Base-by-base conservation (phyloP, 2,888 invertebrate genomes). In the Drosophila planitibia region DNA sequence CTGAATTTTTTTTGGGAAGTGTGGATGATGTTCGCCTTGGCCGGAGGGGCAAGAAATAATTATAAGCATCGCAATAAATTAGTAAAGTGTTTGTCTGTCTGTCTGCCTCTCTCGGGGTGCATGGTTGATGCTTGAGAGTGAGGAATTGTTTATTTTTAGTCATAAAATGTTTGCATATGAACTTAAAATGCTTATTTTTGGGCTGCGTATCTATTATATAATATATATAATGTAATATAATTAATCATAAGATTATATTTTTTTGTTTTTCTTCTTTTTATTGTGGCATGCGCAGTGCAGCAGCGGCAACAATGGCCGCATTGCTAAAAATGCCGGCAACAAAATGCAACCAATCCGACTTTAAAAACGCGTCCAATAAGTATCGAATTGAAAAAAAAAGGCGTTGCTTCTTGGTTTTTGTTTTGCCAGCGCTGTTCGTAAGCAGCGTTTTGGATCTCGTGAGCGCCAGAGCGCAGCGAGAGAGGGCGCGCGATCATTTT, bases 381-480 rank as follows among this genome's bases (percentile, higher is more conserved):
- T 39, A 73, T 47, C 44, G 64, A 78, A 25, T 47, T 58, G 47
- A 54, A 33, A 49, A 72, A 25, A 28, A 58, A 66, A 86, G 84
- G 80, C 83, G 83, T 90, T 86, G 89, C 53, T 85, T 74, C 60
- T 69, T 66, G 64, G 73, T 85, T 91, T 47, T 87, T 91, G 91
- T 91, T 91, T 90, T 91, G 91, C 63, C 79, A 81, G 62, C 79
- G 70, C 69, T 70, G 60, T 90, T 88, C 89, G 90, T 91, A 90
- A 83, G 82, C 90, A 89, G 82, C 79, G 68, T 58, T 78, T 76
- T 68, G 47, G 72, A 79, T 72, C 74, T 69, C 41, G 25, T 41
- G 77, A 77, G 73, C 41, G 74, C 22, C 32, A 71, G 60, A 35
- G 47, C 4, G 12, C 12, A 41, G 16, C 5, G 35, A 35, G 10